phyloP scores from a whole-genome alignment of 2,888 invertebrate species.

The Norana najaformis region DNA sequence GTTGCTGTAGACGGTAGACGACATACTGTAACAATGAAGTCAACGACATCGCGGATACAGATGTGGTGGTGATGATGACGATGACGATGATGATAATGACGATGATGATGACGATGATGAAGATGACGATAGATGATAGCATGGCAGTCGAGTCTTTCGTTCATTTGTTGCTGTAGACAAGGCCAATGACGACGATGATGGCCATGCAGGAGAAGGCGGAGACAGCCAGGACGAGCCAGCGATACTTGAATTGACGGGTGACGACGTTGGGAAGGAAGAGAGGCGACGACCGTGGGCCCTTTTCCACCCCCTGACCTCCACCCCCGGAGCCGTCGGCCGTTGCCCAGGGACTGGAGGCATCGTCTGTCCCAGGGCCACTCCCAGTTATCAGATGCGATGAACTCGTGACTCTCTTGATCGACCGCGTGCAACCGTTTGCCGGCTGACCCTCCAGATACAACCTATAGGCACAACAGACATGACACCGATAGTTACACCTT shows the following conservation, averaged over 20 bases:
- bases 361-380: background rate
- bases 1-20: background rate
- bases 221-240: slow-evolving; percentile 46
- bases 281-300: slow-evolving; percentile 29
- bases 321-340: background rate
- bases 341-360: background rate
- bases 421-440: background rate
- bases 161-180: slow-evolving; percentile 46
- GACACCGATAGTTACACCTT: no score
- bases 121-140: slow-evolving; percentile 29
- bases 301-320: background rate
- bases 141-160: background rate
- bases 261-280: slow-evolving; percentile 46
- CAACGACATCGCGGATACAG: slow-evolving; percentile 34
- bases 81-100: slow-evolving; percentile 33
- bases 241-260: slow-evolving; percentile 43
- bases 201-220: slow-evolving; percentile 44
- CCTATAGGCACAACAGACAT: slow-evolving; percentile 27
- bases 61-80: slow-evolving; percentile 37
- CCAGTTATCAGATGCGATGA: background rate
- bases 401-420: background rate
- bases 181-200: slow-evolving; percentile 47
- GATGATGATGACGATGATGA: slow-evolving; percentile 36
- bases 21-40: background rate
- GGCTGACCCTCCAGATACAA: slow-evolving; percentile 35